These are phyloP conservation scores for Ceyx cyanopectus DNA, from an alignment of 2,113 vertebrate species.

Conservation along the genomic window DNA sequence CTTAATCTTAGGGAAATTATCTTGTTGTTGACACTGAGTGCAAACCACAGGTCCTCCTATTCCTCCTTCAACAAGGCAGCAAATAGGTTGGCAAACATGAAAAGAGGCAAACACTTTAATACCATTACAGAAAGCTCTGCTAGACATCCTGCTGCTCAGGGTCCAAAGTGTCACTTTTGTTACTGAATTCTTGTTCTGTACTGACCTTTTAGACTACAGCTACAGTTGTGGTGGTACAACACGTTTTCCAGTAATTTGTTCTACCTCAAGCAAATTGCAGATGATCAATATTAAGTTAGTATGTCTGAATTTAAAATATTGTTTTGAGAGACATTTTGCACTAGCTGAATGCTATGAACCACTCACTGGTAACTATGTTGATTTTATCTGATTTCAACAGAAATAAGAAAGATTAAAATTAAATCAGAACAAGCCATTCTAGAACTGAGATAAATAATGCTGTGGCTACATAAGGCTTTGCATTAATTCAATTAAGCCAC, in stretches of 20 bases:
- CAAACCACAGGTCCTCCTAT: conserved; percentile 29
- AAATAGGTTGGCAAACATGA: conserved; percentile 35
- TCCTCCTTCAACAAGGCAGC: not conserved
- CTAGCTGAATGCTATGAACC: not conserved
- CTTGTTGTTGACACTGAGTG: conserved; percentile 34
- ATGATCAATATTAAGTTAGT: not conserved
- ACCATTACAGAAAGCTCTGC: conserved; percentile 26
- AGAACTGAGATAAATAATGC: not conserved
- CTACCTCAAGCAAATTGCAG: not conserved
- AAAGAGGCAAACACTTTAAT: conserved; percentile 43
- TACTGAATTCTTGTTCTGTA: conserved; percentile 54
- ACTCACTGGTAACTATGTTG: not conserved
- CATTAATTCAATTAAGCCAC: not conserved
- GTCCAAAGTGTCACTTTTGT: conserved; percentile 53
- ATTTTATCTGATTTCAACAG: not conserved
- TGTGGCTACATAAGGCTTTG: not conserved
- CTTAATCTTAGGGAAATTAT: conserved; percentile 46
- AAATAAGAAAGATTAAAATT: not conserved
- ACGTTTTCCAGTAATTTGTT: conserved; percentile 7
- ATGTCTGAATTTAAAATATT: not conserved
- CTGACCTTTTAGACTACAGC: conserved; percentile 40
- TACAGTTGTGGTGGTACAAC: not conserved
- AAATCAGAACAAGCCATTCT: not conserved
- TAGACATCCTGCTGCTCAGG: conserved; percentile 13
- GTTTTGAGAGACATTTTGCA: not conserved